Conservation (phyloP, 2,888 invertebrate genomes). For the Mythimna impura region DNA sequence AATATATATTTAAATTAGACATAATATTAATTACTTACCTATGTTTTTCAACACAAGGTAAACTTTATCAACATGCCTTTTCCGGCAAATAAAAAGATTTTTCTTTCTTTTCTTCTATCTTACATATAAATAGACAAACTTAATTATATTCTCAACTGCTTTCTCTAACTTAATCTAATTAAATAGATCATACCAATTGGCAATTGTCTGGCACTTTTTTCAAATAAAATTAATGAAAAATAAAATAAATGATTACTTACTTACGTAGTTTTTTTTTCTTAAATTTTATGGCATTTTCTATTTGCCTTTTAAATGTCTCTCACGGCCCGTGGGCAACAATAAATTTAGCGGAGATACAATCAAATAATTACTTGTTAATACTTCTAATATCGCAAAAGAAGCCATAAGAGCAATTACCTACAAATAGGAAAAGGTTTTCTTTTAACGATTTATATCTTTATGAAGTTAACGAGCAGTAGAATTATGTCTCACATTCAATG, state of each 20-base stretch:
- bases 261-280: conserved; percentile 16
- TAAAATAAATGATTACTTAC: conserved; percentile 11
- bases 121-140: neutral
- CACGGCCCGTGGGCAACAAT: conserved; percentile 43
- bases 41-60: no score
- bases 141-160: neutral
- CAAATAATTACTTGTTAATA: conserved; percentile 57
- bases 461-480: conserved; percentile 36
- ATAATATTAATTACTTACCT: no score
- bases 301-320: conserved; percentile 47
- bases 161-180: conserved; percentile 11
- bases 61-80: no score
- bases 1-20: no score
- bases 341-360: conserved; percentile 52
- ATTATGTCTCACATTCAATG: conserved; percentile 35
- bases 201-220: neutral
- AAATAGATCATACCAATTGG: conserved; percentile 8
- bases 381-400: conserved; percentile 41
- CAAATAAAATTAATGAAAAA: conserved; percentile 30
- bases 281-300: conserved; percentile 17
- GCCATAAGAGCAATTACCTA: conserved; percentile 37
- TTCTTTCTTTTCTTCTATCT: no score
- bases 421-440: conserved; percentile 51
- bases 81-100: no score
- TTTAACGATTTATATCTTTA: conserved; percentile 41